Conservation (phyloP, 2,113 vertebrate species). For the Circaetus cinerascens region DNA sequence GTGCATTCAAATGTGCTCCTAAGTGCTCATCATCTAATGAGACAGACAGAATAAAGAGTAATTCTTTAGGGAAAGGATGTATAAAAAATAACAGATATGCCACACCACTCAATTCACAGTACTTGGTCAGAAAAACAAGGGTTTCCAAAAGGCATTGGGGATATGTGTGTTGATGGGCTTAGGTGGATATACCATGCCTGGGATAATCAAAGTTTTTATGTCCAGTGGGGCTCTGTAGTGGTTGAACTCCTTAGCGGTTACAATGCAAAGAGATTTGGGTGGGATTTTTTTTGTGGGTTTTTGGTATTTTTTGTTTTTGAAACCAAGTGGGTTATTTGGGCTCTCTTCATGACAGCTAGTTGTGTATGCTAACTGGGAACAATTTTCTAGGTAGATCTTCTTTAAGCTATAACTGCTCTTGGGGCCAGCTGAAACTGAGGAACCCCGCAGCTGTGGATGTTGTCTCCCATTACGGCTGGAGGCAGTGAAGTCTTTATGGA, state of each 20-base stretch:
- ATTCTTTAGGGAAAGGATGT: neutral
- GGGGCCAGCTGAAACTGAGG: neutral
- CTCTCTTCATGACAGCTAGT: neutral
- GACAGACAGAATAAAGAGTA: neutral
- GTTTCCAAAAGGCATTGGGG: neutral
- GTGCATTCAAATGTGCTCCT: neutral
- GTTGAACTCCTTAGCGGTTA: neutral
- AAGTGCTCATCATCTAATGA: neutral
- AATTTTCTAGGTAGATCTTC: neutral
- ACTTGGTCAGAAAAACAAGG: neutral
- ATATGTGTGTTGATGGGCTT: neutral
- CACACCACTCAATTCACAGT: fast-evolving
- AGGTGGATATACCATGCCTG: neutral
- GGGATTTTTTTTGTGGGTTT: neutral
- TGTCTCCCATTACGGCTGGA: neutral
- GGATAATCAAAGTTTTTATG: neutral
- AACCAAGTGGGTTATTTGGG: neutral
- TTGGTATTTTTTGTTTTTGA: neutral
- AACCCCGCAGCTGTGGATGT: neutral
- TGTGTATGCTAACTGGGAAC: neutral
- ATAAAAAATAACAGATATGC: neutral
- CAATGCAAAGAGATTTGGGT: neutral
- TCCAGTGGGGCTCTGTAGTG: neutral
- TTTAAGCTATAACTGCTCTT: neutral
- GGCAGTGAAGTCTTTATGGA: neutral